Base-by-base conservation (phyloP, 2,113 vertebrate species). In the Isichthys henryi region DNA sequence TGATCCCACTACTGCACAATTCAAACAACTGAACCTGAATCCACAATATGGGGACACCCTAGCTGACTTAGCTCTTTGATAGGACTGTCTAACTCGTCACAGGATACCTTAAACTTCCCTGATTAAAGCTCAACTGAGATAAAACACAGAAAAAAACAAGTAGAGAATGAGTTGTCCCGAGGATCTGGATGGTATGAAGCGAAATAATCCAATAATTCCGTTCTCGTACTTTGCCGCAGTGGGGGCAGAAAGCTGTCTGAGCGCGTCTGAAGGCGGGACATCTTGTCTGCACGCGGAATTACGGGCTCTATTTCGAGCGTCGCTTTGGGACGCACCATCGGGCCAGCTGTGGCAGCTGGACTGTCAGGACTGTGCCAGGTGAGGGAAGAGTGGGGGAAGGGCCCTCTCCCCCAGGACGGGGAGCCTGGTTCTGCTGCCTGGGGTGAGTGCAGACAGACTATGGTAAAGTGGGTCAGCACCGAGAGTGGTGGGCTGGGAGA, bases 211-310 rank as follows among this genome's bases (percentile, higher is more conserved):
- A 89, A 85, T 89, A 89, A 89, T 89, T 58, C 80, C 23, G 7
- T 84, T 46, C 77, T 39, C 23, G 84, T 82, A 46, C 70, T 88
- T 87, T 87, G 74, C 62, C 49, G 31, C 52, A 80, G 50, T 31
- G 53, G 77, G 87, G 86, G 84, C 87, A 82, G 87, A 84, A 91
- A 91, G 90, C 91, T 50, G 92, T 88, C 90, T 89, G 88, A 92
- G 90, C 23, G 89, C 86, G 83, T 86, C 53, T 87, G 88, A 90
- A 92, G 91, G 92, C 91, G 89, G 92, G 92, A 91, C 87, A 80
- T 88, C 91, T 92, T 91, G 93, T 93, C 92, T 93, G 92, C 83
- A 88, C 80, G 62, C 85, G 90, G 93, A 92, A 93, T 93, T 93
- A 93, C 92, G 80, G 88, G 35, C 89, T 91, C 92, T 93, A 93